Evolutionary conservation across 2,797 vertebrate genomes (phyloP).

Genomic region (Chrysocyon brachyurus): DNA sequence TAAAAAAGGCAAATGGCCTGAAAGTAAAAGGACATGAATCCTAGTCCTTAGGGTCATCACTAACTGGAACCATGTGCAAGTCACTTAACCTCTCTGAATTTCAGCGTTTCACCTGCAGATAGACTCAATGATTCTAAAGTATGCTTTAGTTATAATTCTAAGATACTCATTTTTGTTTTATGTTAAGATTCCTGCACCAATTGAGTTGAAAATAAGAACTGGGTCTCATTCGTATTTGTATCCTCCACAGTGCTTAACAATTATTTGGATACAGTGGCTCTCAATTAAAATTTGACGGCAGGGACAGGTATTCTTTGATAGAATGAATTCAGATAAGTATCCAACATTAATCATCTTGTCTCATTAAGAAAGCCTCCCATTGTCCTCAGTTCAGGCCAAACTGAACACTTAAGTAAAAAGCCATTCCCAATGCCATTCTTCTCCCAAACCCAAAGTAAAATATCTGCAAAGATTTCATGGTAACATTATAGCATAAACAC

Average conservation of each 20-base stretch:
- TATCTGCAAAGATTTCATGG: neutral
- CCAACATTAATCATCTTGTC: neutral
- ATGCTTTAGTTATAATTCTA: neutral
- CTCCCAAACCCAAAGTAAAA: constrained; percentile 1
- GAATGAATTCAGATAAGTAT: constrained; percentile 45
- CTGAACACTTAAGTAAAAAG: constrained; percentile 12
- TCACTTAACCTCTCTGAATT: neutral
- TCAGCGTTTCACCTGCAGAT: neutral
- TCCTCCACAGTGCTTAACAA: neutral
- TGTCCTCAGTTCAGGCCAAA: neutral
- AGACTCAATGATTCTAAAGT: neutral
- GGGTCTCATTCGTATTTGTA: neutral
- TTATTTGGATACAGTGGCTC: neutral
- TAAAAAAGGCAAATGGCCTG: neutral
- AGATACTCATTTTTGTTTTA: constrained; percentile 1
- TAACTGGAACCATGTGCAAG: neutral
- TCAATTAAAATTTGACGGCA: constrained; percentile 26
- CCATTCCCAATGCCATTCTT: neutral
- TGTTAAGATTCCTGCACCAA: neutral
- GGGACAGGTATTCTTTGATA: neutral
- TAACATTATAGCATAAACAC: neutral
- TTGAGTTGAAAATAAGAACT: neutral
- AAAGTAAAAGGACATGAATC: neutral
- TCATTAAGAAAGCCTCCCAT: neutral
- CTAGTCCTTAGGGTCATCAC: neutral